phyloP scores from a whole-genome alignment of 2,888 invertebrate species.

The Imbricaverruca yamaguchii region DNA sequence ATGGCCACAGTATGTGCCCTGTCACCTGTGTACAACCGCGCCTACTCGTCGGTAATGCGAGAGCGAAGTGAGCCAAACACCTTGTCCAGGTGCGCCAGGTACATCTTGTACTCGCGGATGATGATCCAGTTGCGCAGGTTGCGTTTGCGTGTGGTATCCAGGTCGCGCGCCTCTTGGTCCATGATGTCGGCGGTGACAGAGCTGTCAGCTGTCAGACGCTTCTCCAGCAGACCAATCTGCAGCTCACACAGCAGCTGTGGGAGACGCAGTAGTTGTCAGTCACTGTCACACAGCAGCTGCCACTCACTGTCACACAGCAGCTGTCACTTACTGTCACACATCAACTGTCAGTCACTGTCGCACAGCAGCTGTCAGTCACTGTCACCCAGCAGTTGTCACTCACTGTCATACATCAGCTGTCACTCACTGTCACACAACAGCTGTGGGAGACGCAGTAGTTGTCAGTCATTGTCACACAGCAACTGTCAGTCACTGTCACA shows the following conservation, averaged over 20 bases:
- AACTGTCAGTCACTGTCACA: neutral
- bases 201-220: neutral
- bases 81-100: conserved; percentile 15
- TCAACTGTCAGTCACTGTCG: too few relatives aligned
- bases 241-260: conserved; percentile 3
- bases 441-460: neutral
- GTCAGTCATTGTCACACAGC: neutral
- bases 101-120: conserved; percentile 17
- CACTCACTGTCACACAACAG: neutral
- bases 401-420: too few relatives aligned
- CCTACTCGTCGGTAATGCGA: too few relatives aligned
- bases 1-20: too few relatives aligned
- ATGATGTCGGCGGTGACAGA: conserved; percentile 13
- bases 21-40: too few relatives aligned
- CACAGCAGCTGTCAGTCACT: too few relatives aligned
- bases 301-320: neutral
- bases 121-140: conserved; percentile 20
- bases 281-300: neutral
- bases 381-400: too few relatives aligned
- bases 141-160: neutral
- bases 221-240: conserved; percentile 11
- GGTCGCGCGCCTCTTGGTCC: conserved; percentile 3
- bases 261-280: neutral
- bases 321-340: too few relatives aligned
- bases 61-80: neutral